Evolutionary conservation across 2,888 invertebrate species (phyloP).

Genomic region (Arrhopalites spinosus): DNA sequence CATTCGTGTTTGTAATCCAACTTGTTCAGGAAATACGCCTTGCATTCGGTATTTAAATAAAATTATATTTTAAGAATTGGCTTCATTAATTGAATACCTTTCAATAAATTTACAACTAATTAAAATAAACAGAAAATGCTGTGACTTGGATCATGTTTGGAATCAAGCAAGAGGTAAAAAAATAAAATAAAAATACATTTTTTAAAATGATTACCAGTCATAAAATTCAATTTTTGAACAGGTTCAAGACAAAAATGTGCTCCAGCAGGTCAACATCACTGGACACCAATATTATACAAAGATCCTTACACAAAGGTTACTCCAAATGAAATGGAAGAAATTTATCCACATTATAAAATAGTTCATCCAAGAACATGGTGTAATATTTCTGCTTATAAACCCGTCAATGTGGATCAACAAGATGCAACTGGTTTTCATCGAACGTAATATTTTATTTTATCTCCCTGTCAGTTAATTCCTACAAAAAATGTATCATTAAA

Average conservation of each 20-base stretch:
- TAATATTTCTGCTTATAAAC: background rate
- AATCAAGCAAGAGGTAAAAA: conserved; percentile 29
- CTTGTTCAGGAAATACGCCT: conserved; percentile 46
- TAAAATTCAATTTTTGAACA: no score
- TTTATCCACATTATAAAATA: conserved; percentile 43
- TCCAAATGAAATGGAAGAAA: conserved; percentile 19
- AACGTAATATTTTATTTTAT: conserved; percentile 3
- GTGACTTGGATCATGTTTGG: conserved; percentile 52
- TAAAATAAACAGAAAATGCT: conserved; percentile 44
- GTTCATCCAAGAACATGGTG: conserved; percentile 51
- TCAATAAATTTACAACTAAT: background rate
- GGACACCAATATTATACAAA: conserved; percentile 47
- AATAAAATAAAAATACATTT: no score
- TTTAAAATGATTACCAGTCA: no score
- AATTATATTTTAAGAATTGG: background rate
- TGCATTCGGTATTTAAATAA: conserved; percentile 40
- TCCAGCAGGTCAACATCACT: conserved; percentile 39
- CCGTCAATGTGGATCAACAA: background rate
- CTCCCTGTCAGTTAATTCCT: background rate
- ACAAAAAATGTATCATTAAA: background rate
- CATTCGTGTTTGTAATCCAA: conserved; percentile 45
- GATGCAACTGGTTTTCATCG: conserved; percentile 3
- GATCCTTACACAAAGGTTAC: conserved; percentile 28
- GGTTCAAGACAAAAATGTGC: conserved; percentile 41
- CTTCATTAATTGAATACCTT: background rate